These are phyloP conservation scores for Tuberolachnus salignus DNA, from an alignment of 2,888 invertebrate species.

Conservation along the genomic window DNA sequence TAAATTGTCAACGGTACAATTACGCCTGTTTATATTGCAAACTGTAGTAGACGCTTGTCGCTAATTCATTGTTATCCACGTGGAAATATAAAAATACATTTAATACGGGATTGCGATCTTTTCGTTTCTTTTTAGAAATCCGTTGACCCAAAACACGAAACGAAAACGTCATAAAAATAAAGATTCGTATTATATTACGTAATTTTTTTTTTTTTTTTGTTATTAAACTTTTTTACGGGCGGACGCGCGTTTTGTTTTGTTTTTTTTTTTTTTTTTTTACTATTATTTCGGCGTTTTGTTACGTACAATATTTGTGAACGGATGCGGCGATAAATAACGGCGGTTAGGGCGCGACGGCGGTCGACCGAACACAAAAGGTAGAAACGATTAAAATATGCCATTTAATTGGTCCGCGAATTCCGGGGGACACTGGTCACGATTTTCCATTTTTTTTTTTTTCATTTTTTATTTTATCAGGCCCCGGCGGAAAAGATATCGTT, in stretches of 20 bases:
- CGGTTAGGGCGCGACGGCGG: neutral
- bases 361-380: constrained; percentile 47
- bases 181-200: constrained; percentile 38
- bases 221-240: no score
- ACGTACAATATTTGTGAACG: constrained; percentile 18
- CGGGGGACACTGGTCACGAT: constrained; percentile 38
- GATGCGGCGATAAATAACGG: constrained; percentile 43
- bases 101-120: no score
- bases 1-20: no score
- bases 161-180: constrained; percentile 40
- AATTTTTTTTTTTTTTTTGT: neutral
- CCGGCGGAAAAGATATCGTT: constrained; percentile 15
- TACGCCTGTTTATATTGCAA: no score
- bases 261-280: constrained; percentile 19
- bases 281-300: constrained; percentile 37
- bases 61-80: no score
- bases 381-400: constrained; percentile 53
- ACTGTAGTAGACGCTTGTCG: no score
- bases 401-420: constrained; percentile 49
- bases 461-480: constrained; percentile 7
- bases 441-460: no score
- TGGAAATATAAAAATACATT: no score
- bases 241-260: constrained; percentile 5
- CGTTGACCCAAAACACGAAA: constrained; percentile 33
- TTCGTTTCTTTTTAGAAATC: no score